These are phyloP conservation scores for Selenia dentaria DNA, from an alignment of 2,888 invertebrate species.

Conservation along the genomic window DNA sequence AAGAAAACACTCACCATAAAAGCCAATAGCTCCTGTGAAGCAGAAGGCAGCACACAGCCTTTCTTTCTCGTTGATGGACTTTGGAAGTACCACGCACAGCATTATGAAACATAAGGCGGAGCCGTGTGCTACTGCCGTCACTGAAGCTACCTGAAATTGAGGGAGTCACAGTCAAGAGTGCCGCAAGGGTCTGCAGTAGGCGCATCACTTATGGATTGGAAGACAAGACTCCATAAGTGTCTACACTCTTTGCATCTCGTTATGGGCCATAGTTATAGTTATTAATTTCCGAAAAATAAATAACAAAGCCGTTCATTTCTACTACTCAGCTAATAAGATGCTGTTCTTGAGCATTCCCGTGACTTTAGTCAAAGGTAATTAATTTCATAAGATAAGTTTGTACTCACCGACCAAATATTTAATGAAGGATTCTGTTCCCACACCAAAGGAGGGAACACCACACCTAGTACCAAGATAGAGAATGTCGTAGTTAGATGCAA, in stretches of 20 bases:
- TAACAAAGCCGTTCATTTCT: too few species aligned
- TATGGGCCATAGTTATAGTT: too few species aligned
- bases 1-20: slow-evolving; percentile 79
- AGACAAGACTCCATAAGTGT: too few species aligned
- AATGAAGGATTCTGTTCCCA: slow-evolving; percentile 70
- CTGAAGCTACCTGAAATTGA: slow-evolving; percentile 52
- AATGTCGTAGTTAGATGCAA: slow-evolving; percentile 81
- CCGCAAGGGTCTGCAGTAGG: too few species aligned
- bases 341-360: too few species aligned
- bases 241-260: too few species aligned
- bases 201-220: too few species aligned
- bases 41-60: slow-evolving; percentile 72
- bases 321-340: too few species aligned
- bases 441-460: slow-evolving; percentile 80
- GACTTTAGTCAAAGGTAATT: too few species aligned
- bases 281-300: too few species aligned
- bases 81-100: slow-evolving; percentile 69
- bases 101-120: slow-evolving; percentile 72
- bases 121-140: slow-evolving; percentile 64
- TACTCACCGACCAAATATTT: slow-evolving; percentile 74
- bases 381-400: too few species aligned
- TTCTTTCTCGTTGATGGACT: slow-evolving; percentile 67
- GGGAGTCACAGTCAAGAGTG: neutral
- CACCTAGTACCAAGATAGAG: slow-evolving; percentile 77
- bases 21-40: slow-evolving; percentile 79